A percentile compares a stretch with the other conserved stretches of the same genome.
Evolutionary conservation across 2,797 vertebrate genomes (phyloP).

Genomic region (Enteromius afrohamiltoni): DNA sequence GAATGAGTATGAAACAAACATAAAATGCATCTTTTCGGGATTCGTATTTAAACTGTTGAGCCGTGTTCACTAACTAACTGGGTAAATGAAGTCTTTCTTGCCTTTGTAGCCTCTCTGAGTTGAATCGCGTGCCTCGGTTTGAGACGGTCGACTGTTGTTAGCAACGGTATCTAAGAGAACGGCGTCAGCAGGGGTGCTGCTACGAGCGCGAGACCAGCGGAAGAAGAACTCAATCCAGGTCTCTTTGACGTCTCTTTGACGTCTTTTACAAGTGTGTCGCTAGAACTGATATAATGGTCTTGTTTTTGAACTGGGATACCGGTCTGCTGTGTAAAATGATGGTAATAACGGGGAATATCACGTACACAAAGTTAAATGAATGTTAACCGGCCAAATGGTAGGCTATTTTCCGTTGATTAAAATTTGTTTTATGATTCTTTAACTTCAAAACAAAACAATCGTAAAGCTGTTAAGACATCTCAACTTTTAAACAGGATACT

Average conservation of each 20-base stretch:
- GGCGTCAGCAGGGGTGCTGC: constrained; percentile 14
- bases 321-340: too few species aligned
- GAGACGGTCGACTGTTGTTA: constrained; percentile 72
- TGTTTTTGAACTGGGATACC: too few species aligned
- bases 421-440: too few species aligned
- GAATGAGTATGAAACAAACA: not conserved
- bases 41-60: not conserved
- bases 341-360: too few species aligned
- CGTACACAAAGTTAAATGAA: too few species aligned
- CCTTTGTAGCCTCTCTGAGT: not conserved
- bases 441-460: too few species aligned
- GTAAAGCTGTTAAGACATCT: too few species aligned
- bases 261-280: too few species aligned
- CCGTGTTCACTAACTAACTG: not conserved
- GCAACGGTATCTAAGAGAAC: constrained; percentile 76
- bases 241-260: not conserved
- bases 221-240: not conserved
- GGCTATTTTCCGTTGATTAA: too few species aligned
- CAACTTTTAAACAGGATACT: too few species aligned
- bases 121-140: not conserved
- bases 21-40: not conserved
- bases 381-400: too few species aligned
- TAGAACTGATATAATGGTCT: too few species aligned
- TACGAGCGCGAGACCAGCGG: not conserved
- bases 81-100: constrained; percentile 9